Base-by-base conservation (phyloP, 2,888 invertebrate species). In the Rutpela maculata region DNA sequence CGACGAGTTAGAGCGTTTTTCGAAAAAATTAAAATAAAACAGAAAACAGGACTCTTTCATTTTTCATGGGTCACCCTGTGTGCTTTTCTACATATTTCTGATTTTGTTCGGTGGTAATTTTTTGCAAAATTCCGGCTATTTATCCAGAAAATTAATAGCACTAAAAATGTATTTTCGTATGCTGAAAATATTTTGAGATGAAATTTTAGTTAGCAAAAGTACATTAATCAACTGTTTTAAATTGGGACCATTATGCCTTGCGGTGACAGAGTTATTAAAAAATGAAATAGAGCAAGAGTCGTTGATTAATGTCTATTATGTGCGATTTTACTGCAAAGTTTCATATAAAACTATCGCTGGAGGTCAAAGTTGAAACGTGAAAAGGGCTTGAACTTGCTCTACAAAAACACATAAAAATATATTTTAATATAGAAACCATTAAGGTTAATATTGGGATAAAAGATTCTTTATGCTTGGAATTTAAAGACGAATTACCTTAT, bases 201-300 rank as follows among this genome's bases (percentile, higher is more conserved):
- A 50, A 50, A 50, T 50, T 12, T 50, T 50, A 50, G 50, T 50
- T n/a, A 12, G 50, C n/a, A 50, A 50, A 50, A 50, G 50, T n/a
- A 50, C 50, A 50, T 50, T 50, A 50, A 50, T 50, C 50, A 50
- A 50, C 15, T 50, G 50, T 50, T 50, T 50, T 50, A 50, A 50
- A 50, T 50, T 50, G 50, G 50, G 4, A n/a, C 50, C 2, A 50
- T n/a, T 50, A 12, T n/a, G 50, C 6, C n/a, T 50, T 50, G 50
- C 50, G 50, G 6, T 50, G 50, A 50, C 50, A 50, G 50, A n/a
- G 5, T 50, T 26, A 26, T 26, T n/a, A 50, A n/a, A 50, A 50
- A 50, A 50, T 50, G 15, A 50, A 50, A 50, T 50, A 50, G 7
- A 15, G 15, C 50, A 15, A 50, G 5, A n/a, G 5, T n/a, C 11